Percentiles rank a stretch among this genome's conserved stretches.
Conservation (phyloP, 2,113 vertebrate genomes). For the Carlito syrichta region DNA sequence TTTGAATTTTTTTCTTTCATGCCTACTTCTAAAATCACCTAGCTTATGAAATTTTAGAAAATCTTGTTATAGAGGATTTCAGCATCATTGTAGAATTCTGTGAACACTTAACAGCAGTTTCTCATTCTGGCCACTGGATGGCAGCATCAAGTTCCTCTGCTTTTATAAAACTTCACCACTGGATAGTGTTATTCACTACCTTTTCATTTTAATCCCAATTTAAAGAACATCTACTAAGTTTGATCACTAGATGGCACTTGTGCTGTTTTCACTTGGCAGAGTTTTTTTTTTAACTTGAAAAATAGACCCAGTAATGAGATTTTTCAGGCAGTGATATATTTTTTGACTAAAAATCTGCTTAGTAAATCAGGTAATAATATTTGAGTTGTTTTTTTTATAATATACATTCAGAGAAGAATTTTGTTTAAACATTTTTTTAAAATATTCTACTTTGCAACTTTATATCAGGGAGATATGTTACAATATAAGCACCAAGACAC, state of each 20-base stretch:
- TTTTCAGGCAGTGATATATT: neutral
- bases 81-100: neutral
- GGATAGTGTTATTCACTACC: neutral
- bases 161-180: neutral
- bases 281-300: neutral
- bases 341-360: neutral
- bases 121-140: constrained; percentile 30
- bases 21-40: neutral
- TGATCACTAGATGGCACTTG: constrained; percentile 68
- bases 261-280: constrained; percentile 20
- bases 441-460: neutral
- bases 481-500: neutral
- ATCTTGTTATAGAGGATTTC: neutral
- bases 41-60: neutral
- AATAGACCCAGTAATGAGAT: constrained; percentile 38
- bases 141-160: neutral
- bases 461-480: neutral
- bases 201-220: neutral
- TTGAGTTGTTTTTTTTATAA: neutral
- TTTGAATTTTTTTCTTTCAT: neutral
- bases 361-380: neutral
- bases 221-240: neutral
- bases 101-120: neutral
- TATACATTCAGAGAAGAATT: neutral
- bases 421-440: constrained; percentile 4